Evolutionary conservation across 2,888 invertebrate genomes (phyloP).

Genomic region (Melangyna quadrimaculata): DNA sequence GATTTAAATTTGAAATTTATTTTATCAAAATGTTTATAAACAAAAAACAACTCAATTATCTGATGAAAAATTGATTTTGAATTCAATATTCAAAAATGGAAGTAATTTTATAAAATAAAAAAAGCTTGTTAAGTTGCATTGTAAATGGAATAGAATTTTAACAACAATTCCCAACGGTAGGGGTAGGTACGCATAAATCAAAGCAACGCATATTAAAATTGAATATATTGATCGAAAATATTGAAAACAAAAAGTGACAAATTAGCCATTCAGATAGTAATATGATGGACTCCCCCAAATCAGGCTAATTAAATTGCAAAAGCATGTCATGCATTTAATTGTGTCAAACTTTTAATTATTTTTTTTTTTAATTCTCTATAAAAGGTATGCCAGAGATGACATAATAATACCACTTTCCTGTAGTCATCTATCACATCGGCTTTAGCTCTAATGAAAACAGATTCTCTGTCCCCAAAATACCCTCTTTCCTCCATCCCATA

Average conservation of each 20-base stretch:
- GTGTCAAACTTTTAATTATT: background rate
- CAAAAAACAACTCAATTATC: background rate
- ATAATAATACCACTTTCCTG: background rate
- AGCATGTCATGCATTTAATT: background rate
- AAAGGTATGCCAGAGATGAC: background rate
- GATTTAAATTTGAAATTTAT: background rate
- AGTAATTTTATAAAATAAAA: background rate
- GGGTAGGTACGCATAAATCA: too few relatives aligned
- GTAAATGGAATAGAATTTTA: background rate
- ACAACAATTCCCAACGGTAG: background rate
- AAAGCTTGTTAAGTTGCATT: background rate
- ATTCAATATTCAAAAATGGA: background rate
- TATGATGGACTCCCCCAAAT: background rate
- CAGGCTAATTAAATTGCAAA: background rate
- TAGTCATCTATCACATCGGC: constrained; percentile 1
- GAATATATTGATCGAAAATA: background rate
- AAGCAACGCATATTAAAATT: background rate
- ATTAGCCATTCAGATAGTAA: background rate
- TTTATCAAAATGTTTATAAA: background rate
- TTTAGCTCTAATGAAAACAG: background rate
- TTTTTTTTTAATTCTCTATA: background rate
- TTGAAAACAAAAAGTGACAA: background rate
- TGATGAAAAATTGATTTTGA: background rate
- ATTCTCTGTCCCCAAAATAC: background rate
- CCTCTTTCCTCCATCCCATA: background rate